Conservation (phyloP, 2,797 vertebrate species). For the Mus caroli region DNA sequence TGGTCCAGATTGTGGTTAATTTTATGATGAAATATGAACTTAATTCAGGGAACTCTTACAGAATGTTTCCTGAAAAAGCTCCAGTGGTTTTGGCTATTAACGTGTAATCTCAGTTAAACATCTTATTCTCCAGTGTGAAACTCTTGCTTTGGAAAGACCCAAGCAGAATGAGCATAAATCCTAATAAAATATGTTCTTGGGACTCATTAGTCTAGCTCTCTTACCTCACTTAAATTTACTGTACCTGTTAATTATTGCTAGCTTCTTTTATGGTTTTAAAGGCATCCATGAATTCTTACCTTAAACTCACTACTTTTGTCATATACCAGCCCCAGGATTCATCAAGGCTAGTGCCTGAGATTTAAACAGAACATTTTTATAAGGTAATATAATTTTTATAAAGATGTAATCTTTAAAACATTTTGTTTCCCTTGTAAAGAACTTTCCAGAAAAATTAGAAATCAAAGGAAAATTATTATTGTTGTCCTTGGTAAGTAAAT, state of each 20-base stretch:
- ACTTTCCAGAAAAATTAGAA: slow-evolving; percentile 26
- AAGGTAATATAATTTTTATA: neutral
- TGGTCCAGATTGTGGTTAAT: slow-evolving; percentile 28
- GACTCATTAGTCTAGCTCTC: slow-evolving; percentile 58
- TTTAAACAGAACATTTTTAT: slow-evolving; percentile 22
- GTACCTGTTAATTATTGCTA: slow-evolving; percentile 32
- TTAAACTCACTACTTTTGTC: neutral
- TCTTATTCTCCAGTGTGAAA: slow-evolving; percentile 33
- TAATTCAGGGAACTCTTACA: slow-evolving; percentile 25
- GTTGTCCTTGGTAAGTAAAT: neutral
- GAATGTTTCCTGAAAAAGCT: slow-evolving; percentile 23
- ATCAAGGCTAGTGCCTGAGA: neutral
- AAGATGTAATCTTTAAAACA: neutral
- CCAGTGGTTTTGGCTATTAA: slow-evolving; percentile 35
- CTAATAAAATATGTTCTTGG: slow-evolving; percentile 52
- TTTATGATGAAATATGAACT: slow-evolving; percentile 36
- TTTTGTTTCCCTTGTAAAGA: neutral
- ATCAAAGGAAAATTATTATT: neutral
- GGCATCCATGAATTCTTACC: neutral
- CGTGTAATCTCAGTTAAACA: slow-evolving; percentile 54
- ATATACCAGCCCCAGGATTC: neutral
- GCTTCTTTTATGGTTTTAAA: slow-evolving; percentile 53
- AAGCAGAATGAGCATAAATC: slow-evolving; percentile 63
- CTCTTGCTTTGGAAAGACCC: slow-evolving; percentile 37
- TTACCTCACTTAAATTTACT: slow-evolving; percentile 46